phyloP scores from a whole-genome alignment of 2,113 vertebrate genomes.

The Porphyrio hochstetteri region DNA sequence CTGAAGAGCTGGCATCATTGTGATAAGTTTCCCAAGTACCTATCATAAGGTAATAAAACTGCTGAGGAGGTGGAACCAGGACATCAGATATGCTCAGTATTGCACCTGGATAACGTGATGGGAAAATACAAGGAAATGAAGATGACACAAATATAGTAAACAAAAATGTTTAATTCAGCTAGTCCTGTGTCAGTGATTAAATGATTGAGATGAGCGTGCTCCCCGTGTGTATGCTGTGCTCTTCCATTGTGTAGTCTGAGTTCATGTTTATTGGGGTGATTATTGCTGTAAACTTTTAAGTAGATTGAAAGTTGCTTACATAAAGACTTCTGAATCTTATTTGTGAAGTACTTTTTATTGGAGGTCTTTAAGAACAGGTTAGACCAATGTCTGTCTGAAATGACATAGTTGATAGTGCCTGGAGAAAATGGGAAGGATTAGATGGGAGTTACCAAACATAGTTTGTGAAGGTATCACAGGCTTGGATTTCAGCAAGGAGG shows the following conservation, averaged over 20 bases:
- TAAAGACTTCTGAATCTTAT: neutral
- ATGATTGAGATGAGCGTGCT: neutral
- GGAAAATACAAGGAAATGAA: neutral
- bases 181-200: neutral
- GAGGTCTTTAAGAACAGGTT: neutral
- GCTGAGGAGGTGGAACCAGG: neutral
- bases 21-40: neutral
- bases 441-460: conserved; percentile 29
- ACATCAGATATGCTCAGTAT: neutral
- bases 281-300: neutral
- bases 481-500: neutral
- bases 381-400: neutral
- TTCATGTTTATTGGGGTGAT: neutral
- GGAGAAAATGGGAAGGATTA: neutral
- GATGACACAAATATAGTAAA: neutral
- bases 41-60: neutral
- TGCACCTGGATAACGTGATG: neutral
- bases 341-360: neutral
- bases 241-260: neutral
- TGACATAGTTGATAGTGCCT: neutral
- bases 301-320: neutral
- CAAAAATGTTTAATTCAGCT: neutral
- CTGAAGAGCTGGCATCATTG: neutral
- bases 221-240: neutral
- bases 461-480: neutral